A percentile compares a stretch with the other conserved stretches of the same genome.
phyloP scores from a whole-genome alignment of 2,797 vertebrate genomes.

The Rachycentron canadum region DNA sequence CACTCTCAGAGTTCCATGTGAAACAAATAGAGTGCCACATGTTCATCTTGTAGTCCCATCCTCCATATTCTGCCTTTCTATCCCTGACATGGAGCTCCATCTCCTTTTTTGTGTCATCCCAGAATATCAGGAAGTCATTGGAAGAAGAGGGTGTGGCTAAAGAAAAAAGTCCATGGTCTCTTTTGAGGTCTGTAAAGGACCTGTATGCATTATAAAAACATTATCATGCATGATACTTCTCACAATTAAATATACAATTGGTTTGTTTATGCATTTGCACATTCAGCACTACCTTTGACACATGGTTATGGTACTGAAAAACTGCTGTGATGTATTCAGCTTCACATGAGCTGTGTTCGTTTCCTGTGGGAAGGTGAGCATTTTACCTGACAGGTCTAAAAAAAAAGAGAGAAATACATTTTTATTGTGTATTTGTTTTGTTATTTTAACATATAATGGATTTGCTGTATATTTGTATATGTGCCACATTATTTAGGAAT shows the following conservation, averaged over 20 bases:
- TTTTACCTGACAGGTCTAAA: slow-evolving; percentile 77
- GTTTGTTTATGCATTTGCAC: background rate
- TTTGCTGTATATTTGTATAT: background rate
- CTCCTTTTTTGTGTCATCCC: slow-evolving; percentile 30
- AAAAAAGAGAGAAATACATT: background rate
- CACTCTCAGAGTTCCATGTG: slow-evolving; percentile 74
- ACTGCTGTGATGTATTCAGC: slow-evolving; percentile 31
- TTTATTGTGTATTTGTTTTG: background rate
- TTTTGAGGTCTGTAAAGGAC: slow-evolving; percentile 74
- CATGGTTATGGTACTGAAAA: slow-evolving; percentile 70
- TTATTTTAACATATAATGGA: too few species aligned
- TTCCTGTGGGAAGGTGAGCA: slow-evolving; percentile 79
- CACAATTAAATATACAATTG: background rate
- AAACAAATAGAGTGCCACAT: slow-evolving; percentile 79
- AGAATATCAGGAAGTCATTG: slow-evolving; percentile 74
- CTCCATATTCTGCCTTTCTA: fast-evolving
- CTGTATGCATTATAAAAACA: slow-evolving; percentile 29
- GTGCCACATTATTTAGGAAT: background rate
- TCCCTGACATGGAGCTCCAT: slow-evolving; percentile 32
- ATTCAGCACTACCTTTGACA: slow-evolving; percentile 72
- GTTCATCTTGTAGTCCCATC: slow-evolving; percentile 14
- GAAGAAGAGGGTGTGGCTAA: slow-evolving; percentile 2
- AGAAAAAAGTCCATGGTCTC: slow-evolving; percentile 78
- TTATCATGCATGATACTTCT: background rate
- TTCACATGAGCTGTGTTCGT: slow-evolving; percentile 60